Conservation (phyloP, 92 coral and sea anemone genomes). For the Scolanthus callimorphus region DNA sequence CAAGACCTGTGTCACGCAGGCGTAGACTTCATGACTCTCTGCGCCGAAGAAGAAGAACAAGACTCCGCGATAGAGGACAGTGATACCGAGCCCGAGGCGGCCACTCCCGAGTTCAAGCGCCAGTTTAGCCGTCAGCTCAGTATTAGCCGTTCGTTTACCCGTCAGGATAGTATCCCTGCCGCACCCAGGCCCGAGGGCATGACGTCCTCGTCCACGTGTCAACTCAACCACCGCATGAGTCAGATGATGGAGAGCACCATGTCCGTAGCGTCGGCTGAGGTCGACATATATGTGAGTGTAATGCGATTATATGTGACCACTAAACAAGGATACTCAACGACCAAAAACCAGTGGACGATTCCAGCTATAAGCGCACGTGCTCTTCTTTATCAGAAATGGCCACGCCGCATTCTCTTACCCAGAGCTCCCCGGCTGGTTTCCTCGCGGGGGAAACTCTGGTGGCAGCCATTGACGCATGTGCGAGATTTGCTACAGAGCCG, state of each 20-base stretch:
- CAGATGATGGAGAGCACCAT: conserved; percentile 60
- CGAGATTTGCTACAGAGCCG: too few species aligned
- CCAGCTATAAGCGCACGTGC: too few species aligned
- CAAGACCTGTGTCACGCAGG: conserved; percentile 74
- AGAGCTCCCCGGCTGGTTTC: too few species aligned
- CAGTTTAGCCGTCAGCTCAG: conserved; percentile 35
- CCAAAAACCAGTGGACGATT: too few species aligned
- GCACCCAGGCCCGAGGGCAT: conserved; percentile 9
- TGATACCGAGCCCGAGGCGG: conserved; percentile 31
- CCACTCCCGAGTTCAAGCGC: conserved; percentile 32
- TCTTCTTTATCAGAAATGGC: too few species aligned
- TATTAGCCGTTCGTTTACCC: conserved; percentile 44
- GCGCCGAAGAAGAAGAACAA: conserved; percentile 55
- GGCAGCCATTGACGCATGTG: too few species aligned
- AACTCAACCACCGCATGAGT: conserved; percentile 40
- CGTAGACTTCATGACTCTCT: conserved; percentile 73
- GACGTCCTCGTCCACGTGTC: conserved; percentile 16
- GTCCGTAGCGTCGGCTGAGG: conserved; percentile 62
- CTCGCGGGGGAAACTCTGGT: too few species aligned
- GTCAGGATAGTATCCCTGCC: conserved; percentile 50
- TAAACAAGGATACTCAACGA: too few species aligned
- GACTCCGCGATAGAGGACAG: conserved; percentile 65
- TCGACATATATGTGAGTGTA: conserved; percentile 63
- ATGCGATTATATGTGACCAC: too few species aligned
- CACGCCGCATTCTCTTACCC: too few species aligned